Evolutionary conservation across 2,113 vertebrate genomes (phyloP).

Genomic region (Gallinago jamesoni): DNA sequence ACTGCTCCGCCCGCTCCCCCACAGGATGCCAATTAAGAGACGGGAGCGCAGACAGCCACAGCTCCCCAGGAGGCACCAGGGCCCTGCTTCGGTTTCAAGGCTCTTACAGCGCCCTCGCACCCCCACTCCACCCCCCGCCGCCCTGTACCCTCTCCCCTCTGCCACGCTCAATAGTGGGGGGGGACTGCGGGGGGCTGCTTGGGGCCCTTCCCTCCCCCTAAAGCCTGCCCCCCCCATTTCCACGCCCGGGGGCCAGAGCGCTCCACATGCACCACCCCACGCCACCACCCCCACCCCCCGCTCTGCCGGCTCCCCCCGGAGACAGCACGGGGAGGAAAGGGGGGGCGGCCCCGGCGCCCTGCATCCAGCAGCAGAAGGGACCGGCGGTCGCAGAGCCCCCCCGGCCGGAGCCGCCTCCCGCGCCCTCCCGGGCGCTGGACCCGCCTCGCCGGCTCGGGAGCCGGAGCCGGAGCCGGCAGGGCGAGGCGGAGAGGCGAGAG

Average conservation of each 20-base stretch:
- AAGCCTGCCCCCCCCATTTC: neutral
- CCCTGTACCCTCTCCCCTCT: neutral
- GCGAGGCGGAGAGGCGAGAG: neutral
- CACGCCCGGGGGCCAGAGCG: neutral
- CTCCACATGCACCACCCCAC: neutral
- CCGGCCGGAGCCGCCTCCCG: neutral
- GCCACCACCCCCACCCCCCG: neutral
- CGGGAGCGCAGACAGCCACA: neutral
- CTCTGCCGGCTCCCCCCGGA: neutral
- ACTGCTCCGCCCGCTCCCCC: slow-evolving; percentile 22
- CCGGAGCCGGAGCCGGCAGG: neutral
- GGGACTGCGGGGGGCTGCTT: neutral
- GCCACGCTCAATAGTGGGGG: neutral
- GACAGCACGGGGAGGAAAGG: neutral
- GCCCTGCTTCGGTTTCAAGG: neutral
- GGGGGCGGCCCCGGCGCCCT: neutral
- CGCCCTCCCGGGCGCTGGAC: neutral
- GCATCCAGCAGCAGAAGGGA: neutral
- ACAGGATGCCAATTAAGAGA: slow-evolving; percentile 31
- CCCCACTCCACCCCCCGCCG: neutral
- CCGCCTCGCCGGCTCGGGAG: neutral
- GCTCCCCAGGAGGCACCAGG: neutral
- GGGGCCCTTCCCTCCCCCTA: neutral
- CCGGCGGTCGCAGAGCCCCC: neutral
- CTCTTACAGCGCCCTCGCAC: neutral